Percentiles rank a stretch among this genome's conserved stretches.
phyloP scores from a whole-genome alignment of 2,113 vertebrate species.

The Hippocampus comes region DNA sequence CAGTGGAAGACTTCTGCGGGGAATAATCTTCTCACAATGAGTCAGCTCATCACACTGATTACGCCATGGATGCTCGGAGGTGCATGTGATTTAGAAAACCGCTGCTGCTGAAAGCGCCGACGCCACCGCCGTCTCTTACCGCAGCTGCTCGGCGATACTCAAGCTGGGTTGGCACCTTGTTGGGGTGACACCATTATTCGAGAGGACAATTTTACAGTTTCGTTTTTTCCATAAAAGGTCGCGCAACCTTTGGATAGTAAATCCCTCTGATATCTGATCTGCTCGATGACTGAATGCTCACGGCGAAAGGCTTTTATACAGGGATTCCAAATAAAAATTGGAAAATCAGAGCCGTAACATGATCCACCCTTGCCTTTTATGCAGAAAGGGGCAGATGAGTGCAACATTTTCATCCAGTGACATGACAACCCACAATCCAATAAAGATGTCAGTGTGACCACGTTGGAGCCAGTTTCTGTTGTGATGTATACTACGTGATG shows the following conservation, averaged over 20 bases:
- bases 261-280: neutral
- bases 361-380: too few species aligned
- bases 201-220: slow-evolving; percentile 11
- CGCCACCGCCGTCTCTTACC: slow-evolving; percentile 7
- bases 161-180: slow-evolving; percentile 28
- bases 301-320: neutral
- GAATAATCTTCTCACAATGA: slow-evolving; percentile 12
- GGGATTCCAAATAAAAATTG: neutral
- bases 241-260: neutral
- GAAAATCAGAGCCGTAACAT: neutral
- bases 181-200: slow-evolving; percentile 6
- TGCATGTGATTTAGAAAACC: slow-evolving; percentile 29
- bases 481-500: too few species aligned
- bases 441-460: neutral
- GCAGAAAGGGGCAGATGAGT: too few species aligned
- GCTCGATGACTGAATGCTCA: neutral
- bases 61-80: slow-evolving; percentile 11
- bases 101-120: slow-evolving; percentile 16
- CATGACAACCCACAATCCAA: neutral
- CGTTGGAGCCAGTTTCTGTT: too few species aligned
- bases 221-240: neutral
- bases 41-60: slow-evolving; percentile 6
- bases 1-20: neutral
- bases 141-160: slow-evolving; percentile 11
- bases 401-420: too few species aligned